phyloP scores from a whole-genome alignment of 2,888 invertebrate species.

The Eupithecia abbreviata region DNA sequence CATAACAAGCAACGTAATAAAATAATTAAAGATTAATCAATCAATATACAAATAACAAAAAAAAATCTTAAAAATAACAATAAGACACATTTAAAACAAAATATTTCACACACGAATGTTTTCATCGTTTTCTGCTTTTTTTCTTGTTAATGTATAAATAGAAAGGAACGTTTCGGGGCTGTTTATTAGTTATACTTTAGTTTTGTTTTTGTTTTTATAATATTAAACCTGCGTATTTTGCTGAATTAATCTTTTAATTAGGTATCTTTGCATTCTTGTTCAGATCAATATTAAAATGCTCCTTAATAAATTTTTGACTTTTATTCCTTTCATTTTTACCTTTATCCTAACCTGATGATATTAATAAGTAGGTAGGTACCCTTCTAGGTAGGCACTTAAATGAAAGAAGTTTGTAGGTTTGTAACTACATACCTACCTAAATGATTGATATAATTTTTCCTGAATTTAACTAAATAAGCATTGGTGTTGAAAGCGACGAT shows the following conservation, averaged over 20 bases:
- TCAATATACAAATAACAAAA: not conserved
- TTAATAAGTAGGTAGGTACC: no score
- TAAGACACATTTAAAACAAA: no score
- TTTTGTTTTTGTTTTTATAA: not conserved
- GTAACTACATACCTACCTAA: no score
- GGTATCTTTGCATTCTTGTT: not conserved
- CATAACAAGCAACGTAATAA: not conserved
- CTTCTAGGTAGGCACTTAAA: no score
- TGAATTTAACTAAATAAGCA: no score
- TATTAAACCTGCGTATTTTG: not conserved
- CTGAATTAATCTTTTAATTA: not conserved
- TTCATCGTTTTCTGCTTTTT: not conserved
- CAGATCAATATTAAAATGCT: not conserved
- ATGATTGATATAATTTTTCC: no score
- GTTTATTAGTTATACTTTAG: not conserved
- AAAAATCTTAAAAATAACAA: no score
- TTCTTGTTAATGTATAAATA: not conserved
- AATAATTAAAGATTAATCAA: not conserved
- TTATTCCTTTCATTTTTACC: not conserved
- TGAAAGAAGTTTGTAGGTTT: no score
- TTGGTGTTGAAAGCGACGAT: no score
- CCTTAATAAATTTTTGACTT: not conserved
- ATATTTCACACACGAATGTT: not conserved
- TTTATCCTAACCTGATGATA: no score
- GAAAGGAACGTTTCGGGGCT: not conserved